A percentile compares a stretch with the other conserved stretches of the same genome.
Conservation (phyloP, 2,113 vertebrate species). For the Albula glossodonta region DNA sequence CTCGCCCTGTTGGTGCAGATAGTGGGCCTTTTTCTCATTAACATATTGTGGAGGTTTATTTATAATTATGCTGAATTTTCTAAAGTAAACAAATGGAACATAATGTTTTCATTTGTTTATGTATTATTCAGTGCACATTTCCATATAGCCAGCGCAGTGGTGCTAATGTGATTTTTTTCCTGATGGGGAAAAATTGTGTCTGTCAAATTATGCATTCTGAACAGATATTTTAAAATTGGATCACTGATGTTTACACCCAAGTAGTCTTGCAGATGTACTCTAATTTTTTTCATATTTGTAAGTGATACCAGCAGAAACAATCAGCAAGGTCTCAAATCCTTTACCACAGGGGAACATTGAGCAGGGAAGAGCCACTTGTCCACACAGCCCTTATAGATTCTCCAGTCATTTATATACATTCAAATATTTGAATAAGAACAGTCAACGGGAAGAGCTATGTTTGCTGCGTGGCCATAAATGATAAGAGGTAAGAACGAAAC, state of each 20-base stretch:
- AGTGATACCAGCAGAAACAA: not conserved
- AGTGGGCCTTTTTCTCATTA: not conserved
- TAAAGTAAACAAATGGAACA: not conserved
- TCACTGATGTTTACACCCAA: not conserved
- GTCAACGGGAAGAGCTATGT: conserved; percentile 31
- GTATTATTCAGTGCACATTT: not conserved
- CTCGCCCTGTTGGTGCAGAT: not conserved
- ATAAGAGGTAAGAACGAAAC: not conserved
- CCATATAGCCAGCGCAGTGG: not conserved
- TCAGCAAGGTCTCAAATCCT: not conserved
- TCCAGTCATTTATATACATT: not conserved
- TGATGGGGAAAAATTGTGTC: not conserved
- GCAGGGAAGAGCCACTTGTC: not conserved
- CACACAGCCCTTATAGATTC: not conserved
- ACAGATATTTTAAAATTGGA: not conserved
- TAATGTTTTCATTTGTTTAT: not conserved
- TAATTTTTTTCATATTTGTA: not conserved
- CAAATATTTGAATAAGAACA: conserved; percentile 30
- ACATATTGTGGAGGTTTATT: not conserved
- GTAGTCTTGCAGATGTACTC: not conserved
- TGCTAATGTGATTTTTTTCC: not conserved
- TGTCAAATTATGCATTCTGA: not conserved
- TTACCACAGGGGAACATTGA: not conserved
- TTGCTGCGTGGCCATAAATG: conserved; percentile 11
- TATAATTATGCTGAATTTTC: not conserved